A percentile compares a stretch with the other conserved stretches of the same genome.
Conservation (phyloP, 2,113 vertebrate genomes). For the Typhlomys cinereus region DNA sequence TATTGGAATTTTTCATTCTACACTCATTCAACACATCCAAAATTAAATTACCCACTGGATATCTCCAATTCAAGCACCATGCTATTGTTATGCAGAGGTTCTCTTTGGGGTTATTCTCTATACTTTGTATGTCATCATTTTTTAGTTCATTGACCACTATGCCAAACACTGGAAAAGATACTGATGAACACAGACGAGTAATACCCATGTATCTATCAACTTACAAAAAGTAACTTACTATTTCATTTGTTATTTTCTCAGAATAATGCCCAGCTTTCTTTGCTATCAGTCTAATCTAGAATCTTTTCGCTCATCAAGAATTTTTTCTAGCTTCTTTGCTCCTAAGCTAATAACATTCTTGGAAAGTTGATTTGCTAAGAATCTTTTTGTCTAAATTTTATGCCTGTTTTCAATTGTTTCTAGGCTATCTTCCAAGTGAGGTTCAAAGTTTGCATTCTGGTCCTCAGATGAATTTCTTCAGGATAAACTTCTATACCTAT, state of each 20-base stretch:
- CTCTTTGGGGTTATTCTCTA: constrained; percentile 1
- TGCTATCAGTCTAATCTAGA: background rate
- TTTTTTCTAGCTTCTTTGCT: constrained; percentile 14
- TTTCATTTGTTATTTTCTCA: background rate
- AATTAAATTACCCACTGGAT: background rate
- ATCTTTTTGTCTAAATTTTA: background rate
- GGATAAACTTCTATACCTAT: background rate
- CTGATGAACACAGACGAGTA: background rate
- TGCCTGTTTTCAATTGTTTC: background rate
- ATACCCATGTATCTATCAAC: background rate
- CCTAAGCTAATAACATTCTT: background rate
- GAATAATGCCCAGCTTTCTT: background rate
- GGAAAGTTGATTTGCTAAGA: constrained; percentile 46
- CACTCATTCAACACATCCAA: background rate
- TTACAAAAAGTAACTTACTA: background rate
- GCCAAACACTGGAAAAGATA: background rate
- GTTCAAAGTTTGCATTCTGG: background rate
- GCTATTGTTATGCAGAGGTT: background rate
- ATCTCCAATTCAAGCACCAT: background rate
- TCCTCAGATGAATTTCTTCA: background rate
- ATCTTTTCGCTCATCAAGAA: background rate
- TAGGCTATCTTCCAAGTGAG: background rate
- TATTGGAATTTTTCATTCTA: background rate
- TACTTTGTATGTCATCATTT: background rate
- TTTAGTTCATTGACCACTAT: background rate